phyloP scores from a whole-genome alignment of 2,888 invertebrate species.

The Nebria brevicollis region DNA sequence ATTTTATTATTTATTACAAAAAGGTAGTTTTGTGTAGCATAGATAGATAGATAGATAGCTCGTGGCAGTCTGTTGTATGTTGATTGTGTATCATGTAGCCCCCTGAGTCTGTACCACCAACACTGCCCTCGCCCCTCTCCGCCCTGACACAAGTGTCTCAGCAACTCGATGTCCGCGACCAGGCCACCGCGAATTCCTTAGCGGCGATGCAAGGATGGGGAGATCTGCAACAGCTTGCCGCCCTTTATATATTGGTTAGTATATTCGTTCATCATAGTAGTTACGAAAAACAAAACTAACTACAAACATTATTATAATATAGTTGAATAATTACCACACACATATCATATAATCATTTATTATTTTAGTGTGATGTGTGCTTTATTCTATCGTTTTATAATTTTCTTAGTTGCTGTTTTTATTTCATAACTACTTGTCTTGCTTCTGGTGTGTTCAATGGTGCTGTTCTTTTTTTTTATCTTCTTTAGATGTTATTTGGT shows the following conservation, averaged over 20 bases:
- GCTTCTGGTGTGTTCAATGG: slow-evolving; percentile 38
- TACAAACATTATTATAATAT: not conserved
- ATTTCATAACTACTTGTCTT: slow-evolving; percentile 27
- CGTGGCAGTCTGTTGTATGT: slow-evolving; percentile 7
- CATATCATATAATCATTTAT: slow-evolving; percentile 25
- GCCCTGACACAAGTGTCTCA: slow-evolving; percentile 63
- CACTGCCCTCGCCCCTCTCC: slow-evolving; percentile 62
- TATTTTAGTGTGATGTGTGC: slow-evolving; percentile 43
- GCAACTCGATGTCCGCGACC: slow-evolving; percentile 62
- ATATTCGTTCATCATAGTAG: slow-evolving; percentile 51
- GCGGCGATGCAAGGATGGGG: slow-evolving; percentile 75
- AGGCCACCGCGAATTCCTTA: slow-evolving; percentile 61
- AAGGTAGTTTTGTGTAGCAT: not conserved
- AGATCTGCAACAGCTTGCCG: slow-evolving; percentile 74
- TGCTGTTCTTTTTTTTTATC: slow-evolving; percentile 5
- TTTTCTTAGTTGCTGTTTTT: slow-evolving; percentile 22
- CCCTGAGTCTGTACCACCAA: slow-evolving; percentile 52
- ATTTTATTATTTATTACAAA: not conserved
- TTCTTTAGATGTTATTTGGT: slow-evolving; percentile 33
- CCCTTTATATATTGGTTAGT: slow-evolving; percentile 78
- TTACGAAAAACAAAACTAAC: not conserved
- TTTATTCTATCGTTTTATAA: slow-evolving; percentile 19
- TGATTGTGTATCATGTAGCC: slow-evolving; percentile 29
- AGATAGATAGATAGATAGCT: not conserved
- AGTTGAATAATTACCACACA: slow-evolving; percentile 28